Conservation (phyloP, 2,888 invertebrate genomes). For the Luperina nickerlii region DNA sequence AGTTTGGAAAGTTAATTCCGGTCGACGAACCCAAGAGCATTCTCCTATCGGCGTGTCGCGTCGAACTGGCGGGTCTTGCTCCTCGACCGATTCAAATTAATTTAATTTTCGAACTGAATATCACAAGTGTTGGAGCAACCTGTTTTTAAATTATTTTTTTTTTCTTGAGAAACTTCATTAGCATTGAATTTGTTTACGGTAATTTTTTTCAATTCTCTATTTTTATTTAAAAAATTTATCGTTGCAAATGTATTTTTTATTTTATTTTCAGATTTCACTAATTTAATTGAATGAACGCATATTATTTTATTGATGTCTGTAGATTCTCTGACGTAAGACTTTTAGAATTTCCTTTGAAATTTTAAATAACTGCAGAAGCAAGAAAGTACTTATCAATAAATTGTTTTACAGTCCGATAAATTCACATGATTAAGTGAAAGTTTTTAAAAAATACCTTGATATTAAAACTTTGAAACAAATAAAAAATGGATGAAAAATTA, state of each 20-base stretch:
- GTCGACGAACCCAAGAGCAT: conserved; percentile 82
- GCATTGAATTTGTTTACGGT: conserved; percentile 34
- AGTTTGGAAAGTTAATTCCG: conserved; percentile 87
- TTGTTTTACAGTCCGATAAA: not conserved
- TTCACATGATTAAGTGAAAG: not conserved
- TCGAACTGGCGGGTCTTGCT: conserved; percentile 57
- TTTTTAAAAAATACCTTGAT: not conserved
- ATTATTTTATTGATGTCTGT: not conserved
- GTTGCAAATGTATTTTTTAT: conserved; percentile 17
- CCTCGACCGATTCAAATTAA: conserved; percentile 57
- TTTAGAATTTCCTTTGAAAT: not conserved
- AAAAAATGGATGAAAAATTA: no score
- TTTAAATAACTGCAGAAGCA: not conserved
- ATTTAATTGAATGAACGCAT: conserved; percentile 37
- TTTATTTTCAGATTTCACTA: conserved; percentile 34
- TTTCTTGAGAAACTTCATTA: conserved; percentile 50
- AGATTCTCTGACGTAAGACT: conserved; percentile 19
- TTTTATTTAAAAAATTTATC: not conserved
- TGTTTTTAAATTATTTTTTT: conserved; percentile 33
- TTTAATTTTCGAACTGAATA: conserved; percentile 53
- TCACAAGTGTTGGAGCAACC: conserved; percentile 45
- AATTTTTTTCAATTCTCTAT: conserved; percentile 1
- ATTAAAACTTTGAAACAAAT: not conserved
- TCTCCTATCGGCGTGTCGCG: conserved; percentile 77
- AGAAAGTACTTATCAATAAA: no score